phyloP scores from a whole-genome alignment of 92 coral and sea anemone genomes.

The Scolanthus callimorphus region DNA sequence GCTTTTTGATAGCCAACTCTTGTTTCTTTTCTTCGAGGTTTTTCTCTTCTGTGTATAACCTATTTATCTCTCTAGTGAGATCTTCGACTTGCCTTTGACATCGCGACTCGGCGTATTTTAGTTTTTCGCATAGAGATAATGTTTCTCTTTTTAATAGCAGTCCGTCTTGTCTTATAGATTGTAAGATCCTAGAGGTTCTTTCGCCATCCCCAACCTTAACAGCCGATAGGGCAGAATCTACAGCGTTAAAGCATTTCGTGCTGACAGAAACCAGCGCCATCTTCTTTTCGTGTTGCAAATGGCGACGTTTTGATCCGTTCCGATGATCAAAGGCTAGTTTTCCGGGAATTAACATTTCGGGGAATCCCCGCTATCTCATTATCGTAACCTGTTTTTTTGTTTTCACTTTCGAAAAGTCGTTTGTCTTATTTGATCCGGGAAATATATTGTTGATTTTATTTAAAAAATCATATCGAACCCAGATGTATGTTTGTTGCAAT shows the following conservation, averaged over 20 bases:
- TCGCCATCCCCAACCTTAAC: conserved; percentile 23
- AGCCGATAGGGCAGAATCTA: conserved; percentile 35
- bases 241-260: too few relatives aligned
- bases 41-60: conserved; percentile 15
- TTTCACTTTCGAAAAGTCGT: too few relatives aligned
- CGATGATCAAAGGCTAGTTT: too few relatives aligned
- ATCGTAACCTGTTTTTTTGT: too few relatives aligned
- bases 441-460: too few relatives aligned
- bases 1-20: conserved; percentile 3
- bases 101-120: conserved; percentile 10
- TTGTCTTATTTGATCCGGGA: too few relatives aligned
- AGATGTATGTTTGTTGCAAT: too few relatives aligned
- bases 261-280: conserved; percentile 57
- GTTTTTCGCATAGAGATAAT: conserved; percentile 1
- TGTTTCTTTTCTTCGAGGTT: conserved; percentile 1
- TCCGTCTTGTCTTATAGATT: conserved; percentile 29
- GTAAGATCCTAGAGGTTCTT: conserved; percentile 12
- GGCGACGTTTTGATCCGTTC: too few relatives aligned
- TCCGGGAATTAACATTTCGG: too few relatives aligned
- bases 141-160: conserved; percentile 17
- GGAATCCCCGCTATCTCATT: too few relatives aligned
- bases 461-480: too few relatives aligned
- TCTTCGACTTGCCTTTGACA: conserved; percentile 15
- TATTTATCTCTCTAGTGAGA: conserved; percentile 38
- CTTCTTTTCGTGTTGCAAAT: too few relatives aligned